phyloP scores from a whole-genome alignment of 1,140 invertebrate species.

The Micrasema longulum region DNA sequence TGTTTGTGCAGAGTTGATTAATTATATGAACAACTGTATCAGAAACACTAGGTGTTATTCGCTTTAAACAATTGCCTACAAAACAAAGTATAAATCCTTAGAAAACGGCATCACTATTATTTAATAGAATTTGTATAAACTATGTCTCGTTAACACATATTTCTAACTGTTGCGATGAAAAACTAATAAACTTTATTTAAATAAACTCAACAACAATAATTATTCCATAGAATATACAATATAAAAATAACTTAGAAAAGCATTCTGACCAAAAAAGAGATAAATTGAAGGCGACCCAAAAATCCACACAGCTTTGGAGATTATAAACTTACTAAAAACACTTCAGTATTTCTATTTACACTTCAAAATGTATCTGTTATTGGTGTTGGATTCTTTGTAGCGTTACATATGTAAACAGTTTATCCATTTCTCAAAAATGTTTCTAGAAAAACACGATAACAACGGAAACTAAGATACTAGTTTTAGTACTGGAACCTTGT shows the following conservation, averaged over 20 bases:
- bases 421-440: too few species aligned
- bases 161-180: slow-evolving; percentile 15
- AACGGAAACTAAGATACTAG: too few species aligned
- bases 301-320: slow-evolving; percentile 19
- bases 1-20: slow-evolving; percentile 48
- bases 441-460: too few species aligned
- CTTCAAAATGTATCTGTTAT: slow-evolving; percentile 41
- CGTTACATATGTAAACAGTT: too few species aligned
- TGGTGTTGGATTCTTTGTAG: slow-evolving; percentile 41
- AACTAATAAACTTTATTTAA: slow-evolving; percentile 14
- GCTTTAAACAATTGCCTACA: slow-evolving; percentile 25
- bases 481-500: too few species aligned
- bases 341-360: slow-evolving; percentile 30
- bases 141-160: slow-evolving; percentile 2
- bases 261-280: slow-evolving; percentile 26
- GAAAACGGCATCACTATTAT: slow-evolving; percentile 28
- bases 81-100: slow-evolving; percentile 19
- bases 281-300: slow-evolving; percentile 28
- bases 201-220: slow-evolving; percentile 6
- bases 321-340: slow-evolving; percentile 37
- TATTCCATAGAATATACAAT: slow-evolving; percentile 23
- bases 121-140: slow-evolving; percentile 18
- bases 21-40: slow-evolving; percentile 43
- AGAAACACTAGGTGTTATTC: slow-evolving; percentile 40
- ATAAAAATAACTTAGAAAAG: slow-evolving; percentile 35